Percentiles rank a stretch among this genome's conserved stretches.
phyloP scores from a whole-genome alignment of 2,888 invertebrate species.

The Ctena decussata region DNA sequence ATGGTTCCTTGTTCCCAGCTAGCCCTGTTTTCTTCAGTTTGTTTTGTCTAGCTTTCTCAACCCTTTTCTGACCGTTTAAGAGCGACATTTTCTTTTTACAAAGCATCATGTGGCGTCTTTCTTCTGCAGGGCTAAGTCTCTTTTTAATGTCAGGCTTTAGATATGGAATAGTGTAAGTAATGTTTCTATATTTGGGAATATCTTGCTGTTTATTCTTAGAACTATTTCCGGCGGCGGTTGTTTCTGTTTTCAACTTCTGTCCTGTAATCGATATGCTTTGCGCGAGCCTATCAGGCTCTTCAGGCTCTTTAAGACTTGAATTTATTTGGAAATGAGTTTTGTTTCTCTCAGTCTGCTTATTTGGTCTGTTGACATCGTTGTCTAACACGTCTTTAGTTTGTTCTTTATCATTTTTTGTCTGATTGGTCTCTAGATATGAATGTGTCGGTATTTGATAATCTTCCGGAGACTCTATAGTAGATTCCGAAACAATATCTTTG shows the following conservation, averaged over 20 bases:
- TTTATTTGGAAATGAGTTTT: too few relatives aligned
- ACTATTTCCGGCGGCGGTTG: too few relatives aligned
- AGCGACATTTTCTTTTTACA: background rate
- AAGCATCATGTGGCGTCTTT: background rate
- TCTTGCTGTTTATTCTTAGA: too few relatives aligned
- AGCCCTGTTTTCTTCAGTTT: background rate
- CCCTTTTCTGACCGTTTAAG: background rate
- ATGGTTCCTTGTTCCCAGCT: background rate
- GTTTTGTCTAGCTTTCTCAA: background rate
- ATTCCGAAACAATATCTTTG: background rate
- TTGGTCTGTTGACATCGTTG: too few relatives aligned
- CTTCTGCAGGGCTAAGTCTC: background rate
- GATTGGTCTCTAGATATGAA: background rate
- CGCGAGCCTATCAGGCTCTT: too few relatives aligned
- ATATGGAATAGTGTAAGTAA: background rate
- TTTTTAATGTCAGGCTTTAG: background rate
- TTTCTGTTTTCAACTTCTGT: too few relatives aligned
- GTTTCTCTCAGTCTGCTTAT: too few relatives aligned
- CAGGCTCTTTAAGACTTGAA: too few relatives aligned
- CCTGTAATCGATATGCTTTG: too few relatives aligned
- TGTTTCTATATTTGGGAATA: background rate
- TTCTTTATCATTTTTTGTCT: too few relatives aligned
- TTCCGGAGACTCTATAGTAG: background rate
- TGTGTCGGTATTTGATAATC: background rate
- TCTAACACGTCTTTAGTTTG: too few relatives aligned